These are phyloP conservation scores for Griposia aprilina DNA, from an alignment of 2,888 invertebrate genomes.

Conservation along the genomic window DNA sequence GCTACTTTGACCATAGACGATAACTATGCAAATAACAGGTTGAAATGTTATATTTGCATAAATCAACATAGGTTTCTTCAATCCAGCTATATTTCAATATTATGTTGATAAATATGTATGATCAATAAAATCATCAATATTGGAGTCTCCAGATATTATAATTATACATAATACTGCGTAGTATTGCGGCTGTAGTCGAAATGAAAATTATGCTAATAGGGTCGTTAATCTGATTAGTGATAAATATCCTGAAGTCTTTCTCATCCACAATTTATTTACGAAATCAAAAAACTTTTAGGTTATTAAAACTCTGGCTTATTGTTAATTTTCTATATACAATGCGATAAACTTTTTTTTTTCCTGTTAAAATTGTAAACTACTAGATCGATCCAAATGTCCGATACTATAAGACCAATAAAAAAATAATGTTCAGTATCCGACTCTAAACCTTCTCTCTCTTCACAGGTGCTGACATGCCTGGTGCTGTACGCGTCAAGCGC, in stretches of 20 bases:
- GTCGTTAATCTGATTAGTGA: neutral
- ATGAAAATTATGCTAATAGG: neutral
- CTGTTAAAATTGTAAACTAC: neutral
- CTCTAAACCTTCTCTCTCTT: constrained; percentile 1
- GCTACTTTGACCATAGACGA: constrained; percentile 9
- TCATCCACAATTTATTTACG: neutral
- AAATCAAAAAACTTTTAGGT: too few species aligned
- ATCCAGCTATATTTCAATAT: neutral
- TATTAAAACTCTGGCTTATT: neutral
- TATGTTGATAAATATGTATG: neutral
- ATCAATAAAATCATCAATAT: neutral
- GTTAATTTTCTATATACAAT: too few species aligned
- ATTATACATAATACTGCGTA: neutral
- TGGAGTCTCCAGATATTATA: neutral
- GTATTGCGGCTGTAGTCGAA: neutral
- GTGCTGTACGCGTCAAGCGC: constrained; percentile 85
- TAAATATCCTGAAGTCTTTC: neutral
- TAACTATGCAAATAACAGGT: constrained; percentile 23
- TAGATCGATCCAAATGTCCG: neutral
- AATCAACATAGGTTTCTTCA: constrained; percentile 9
- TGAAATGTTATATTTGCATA: constrained; percentile 26
- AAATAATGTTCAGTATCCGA: neutral
- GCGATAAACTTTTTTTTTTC: too few species aligned
- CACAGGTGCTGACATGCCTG: constrained; percentile 86
- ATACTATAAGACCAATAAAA: neutral